phyloP scores from a whole-genome alignment of 2,113 vertebrate species.

The Siphamia tubifer region DNA sequence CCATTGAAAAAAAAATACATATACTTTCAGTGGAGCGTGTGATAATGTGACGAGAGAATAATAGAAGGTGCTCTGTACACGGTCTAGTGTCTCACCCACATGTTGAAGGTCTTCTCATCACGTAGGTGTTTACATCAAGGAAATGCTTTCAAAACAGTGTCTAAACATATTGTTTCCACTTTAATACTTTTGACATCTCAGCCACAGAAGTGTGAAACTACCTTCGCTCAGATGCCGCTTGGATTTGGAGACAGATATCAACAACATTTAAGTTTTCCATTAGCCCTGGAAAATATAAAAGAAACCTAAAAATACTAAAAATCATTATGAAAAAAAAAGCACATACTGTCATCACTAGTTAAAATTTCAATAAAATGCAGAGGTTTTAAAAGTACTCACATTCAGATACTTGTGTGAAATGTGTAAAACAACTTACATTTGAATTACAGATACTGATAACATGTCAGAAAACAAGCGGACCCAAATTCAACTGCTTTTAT shows the following conservation, averaged over 20 bases:
- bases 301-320: constrained; percentile 8
- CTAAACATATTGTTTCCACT: neutral
- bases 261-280: constrained; percentile 20
- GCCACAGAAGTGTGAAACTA: constrained; percentile 1
- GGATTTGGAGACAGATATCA: neutral
- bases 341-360: no score
- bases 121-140: neutral
- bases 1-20: neutral
- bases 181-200: neutral
- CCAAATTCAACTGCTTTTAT: no score
- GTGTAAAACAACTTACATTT: no score
- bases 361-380: no score
- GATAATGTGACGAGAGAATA: neutral
- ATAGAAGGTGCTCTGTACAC: neutral
- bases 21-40: neutral
- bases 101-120: neutral
- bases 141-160: neutral
- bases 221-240: neutral
- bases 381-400: no score
- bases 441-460: no score
- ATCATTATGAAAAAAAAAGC: constrained; percentile 29
- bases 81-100: neutral
- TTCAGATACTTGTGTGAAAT: no score
- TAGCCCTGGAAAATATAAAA: constrained; percentile 8
- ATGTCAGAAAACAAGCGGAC: no score